Conservation (phyloP, 2,888 invertebrate genomes). For the Hydrotaea cyrtoneurina region DNA sequence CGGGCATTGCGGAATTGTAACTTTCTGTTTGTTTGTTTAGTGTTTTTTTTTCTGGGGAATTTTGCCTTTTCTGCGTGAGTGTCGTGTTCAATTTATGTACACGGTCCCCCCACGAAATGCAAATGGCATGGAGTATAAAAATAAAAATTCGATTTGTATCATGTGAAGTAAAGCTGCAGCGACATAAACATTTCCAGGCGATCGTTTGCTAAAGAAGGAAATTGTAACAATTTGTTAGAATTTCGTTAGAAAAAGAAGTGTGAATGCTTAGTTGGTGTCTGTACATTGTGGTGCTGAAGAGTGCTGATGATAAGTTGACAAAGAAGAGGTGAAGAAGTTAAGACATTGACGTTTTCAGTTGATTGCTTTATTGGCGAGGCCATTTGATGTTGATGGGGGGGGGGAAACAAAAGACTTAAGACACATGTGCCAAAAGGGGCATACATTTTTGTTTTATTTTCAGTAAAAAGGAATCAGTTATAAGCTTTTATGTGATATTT, state of each 20-base stretch:
- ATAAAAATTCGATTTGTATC: slow-evolving; percentile 26
- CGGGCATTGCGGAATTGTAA: not conserved
- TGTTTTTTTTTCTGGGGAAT: slow-evolving; percentile 27
- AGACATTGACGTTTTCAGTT: slow-evolving; percentile 24
- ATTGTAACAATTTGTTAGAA: slow-evolving; percentile 41
- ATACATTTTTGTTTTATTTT: not conserved
- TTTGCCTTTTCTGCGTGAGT: slow-evolving; percentile 22
- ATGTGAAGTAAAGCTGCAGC: not conserved
- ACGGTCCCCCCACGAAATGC: slow-evolving; percentile 29
- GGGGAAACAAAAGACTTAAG: slow-evolving; percentile 26
- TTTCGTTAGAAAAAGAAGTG: slow-evolving; percentile 26
- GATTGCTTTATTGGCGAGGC: slow-evolving; percentile 16
- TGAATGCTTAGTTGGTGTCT: slow-evolving; percentile 18
- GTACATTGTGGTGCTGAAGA: not conserved
- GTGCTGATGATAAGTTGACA: not conserved
- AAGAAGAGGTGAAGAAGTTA: not conserved
- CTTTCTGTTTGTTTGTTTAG: not conserved
- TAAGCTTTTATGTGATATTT: too few relatives aligned
- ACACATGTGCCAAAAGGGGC: not conserved
- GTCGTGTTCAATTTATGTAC: slow-evolving; percentile 33
- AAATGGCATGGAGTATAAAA: not conserved
- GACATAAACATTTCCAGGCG: not conserved
- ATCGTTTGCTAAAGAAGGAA: slow-evolving; percentile 37
- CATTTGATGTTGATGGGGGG: not conserved
- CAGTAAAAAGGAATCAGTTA: too few relatives aligned